Percentiles rank a stretch among this genome's conserved stretches.
These are phyloP conservation scores for Hypomecis punctinalis DNA, from an alignment of 2,888 invertebrate species.

Conservation along the genomic window DNA sequence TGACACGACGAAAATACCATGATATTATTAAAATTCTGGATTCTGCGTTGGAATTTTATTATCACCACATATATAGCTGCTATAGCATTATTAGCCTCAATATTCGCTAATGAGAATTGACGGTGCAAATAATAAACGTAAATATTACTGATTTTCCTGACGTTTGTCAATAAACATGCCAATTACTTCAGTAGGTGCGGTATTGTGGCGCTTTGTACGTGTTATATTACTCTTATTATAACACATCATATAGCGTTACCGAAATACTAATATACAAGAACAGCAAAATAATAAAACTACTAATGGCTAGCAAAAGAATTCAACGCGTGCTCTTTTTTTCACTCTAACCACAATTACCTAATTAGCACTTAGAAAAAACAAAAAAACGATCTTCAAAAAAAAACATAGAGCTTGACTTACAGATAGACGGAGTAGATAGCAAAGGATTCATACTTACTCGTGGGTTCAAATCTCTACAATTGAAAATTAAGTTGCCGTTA, in stretches of 20 bases:
- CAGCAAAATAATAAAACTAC: neutral
- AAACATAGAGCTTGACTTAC: no score
- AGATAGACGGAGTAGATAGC: no score
- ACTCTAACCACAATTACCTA: no score
- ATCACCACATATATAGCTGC: constrained; percentile 21
- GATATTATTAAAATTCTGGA: constrained; percentile 63
- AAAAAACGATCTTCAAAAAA: no score
- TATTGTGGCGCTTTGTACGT: no score
- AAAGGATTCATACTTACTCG: no score
- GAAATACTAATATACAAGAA: no score
- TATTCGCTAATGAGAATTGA: constrained; percentile 18
- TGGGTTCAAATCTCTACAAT: no score
- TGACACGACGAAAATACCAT: constrained; percentile 41
- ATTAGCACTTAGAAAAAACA: no score
- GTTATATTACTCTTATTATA: no score
- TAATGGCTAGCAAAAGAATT: constrained; percentile 12
- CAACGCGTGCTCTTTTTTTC: constrained; percentile 13
- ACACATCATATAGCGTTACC: no score
- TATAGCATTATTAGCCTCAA: constrained; percentile 23
- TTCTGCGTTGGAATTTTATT: constrained; percentile 28
- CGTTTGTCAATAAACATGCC: constrained; percentile 4
- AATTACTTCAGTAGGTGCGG: neutral
- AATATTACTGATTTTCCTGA: constrained; percentile 2
- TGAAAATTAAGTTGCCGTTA: no score
- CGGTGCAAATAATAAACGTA: constrained; percentile 8